These are phyloP conservation scores for Phycodurus eques DNA, from an alignment of 2,113 vertebrate species.

Conservation along the genomic window DNA sequence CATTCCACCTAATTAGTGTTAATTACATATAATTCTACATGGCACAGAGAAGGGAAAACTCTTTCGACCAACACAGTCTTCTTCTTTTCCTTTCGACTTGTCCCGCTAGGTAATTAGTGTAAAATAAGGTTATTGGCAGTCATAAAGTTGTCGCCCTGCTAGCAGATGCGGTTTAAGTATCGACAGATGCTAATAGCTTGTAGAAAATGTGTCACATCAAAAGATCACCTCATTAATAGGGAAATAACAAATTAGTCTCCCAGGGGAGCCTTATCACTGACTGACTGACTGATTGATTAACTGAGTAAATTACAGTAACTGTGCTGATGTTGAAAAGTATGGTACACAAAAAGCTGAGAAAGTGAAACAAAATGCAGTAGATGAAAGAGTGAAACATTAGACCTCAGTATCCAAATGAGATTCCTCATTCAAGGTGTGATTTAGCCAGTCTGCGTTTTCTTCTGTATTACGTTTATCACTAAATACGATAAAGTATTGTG, in stretches of 20 bases:
- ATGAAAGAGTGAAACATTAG: slow-evolving; percentile 9
- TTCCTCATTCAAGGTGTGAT: slow-evolving; percentile 18
- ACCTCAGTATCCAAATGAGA: neutral
- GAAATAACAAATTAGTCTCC: slow-evolving; percentile 21
- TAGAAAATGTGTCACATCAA: slow-evolving; percentile 71
- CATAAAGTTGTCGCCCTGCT: slow-evolving; percentile 24
- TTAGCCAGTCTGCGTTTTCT: slow-evolving; percentile 1
- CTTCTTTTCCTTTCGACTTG: too few relatives aligned
- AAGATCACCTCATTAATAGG: slow-evolving; percentile 54
- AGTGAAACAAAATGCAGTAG: slow-evolving; percentile 12
- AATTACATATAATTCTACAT: slow-evolving; percentile 24
- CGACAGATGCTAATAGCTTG: slow-evolving; percentile 70
- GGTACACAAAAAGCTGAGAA: neutral
- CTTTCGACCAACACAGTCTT: slow-evolving; percentile 27
- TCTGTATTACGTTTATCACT: slow-evolving; percentile 9
- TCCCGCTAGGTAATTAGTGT: slow-evolving; percentile 9
- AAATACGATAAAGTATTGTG: slow-evolving; percentile 49
- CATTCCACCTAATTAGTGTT: slow-evolving; percentile 13
- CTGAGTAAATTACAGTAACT: neutral
- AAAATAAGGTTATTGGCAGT: slow-evolving; percentile 30
- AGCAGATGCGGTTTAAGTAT: slow-evolving; percentile 61
- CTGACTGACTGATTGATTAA: neutral
- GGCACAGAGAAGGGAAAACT: slow-evolving; percentile 10
- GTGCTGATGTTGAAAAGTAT: neutral
- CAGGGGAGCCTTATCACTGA: slow-evolving; percentile 21